Evolutionary conservation across 2,888 invertebrate species (phyloP), one percentile per base, ranked within the genome.

Genomic region (Acleris cristana): DNA sequence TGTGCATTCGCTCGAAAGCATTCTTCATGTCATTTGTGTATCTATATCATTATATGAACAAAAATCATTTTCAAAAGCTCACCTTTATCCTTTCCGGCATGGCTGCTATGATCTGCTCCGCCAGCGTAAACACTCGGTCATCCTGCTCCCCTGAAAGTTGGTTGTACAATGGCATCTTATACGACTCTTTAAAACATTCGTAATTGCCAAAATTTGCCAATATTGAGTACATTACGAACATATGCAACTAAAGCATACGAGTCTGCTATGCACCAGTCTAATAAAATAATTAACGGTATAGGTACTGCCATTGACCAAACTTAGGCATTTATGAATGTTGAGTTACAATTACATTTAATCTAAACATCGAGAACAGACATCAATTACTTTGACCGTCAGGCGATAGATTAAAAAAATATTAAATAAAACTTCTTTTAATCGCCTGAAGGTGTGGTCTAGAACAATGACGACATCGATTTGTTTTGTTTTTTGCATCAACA

Each of bases 81-180:
- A 97, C 97, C 95, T 99, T 99, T 85, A 99, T 99, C 80, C 98
- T 94, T 76, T 99, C 98, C 69, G 99, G 99, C 95, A 99, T 97
- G 14, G 99, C 99, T 64, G 99, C 99, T 82, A 99, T 99, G 78
- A 99, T 99, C 93, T 99, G 98, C 87, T 99, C 98, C 64, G 99
- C 99, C 83, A 99, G 93, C 65, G 98, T 98, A 80, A 98, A 94
- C 73, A 98, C 98, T 82, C 97, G 95, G 79, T 96, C 97, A 94
- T 98, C 97, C 93, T 97, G 97, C 88, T 97, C 97, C 96, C 97
- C 97, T 97, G 94, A 85, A 95, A 91, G 75, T 72, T 76, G 82
- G 79, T 77, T 76, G 76, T 84, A 74, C 83, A 83, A 81, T 87
- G 81, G 79, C 79, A 83, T 77, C 78, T 82, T 78, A 79, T 74